Percentiles rank a stretch among this genome's conserved stretches.
Evolutionary conservation across 2,888 invertebrate species (phyloP).

Genomic region (Pediacus dermestoides): DNA sequence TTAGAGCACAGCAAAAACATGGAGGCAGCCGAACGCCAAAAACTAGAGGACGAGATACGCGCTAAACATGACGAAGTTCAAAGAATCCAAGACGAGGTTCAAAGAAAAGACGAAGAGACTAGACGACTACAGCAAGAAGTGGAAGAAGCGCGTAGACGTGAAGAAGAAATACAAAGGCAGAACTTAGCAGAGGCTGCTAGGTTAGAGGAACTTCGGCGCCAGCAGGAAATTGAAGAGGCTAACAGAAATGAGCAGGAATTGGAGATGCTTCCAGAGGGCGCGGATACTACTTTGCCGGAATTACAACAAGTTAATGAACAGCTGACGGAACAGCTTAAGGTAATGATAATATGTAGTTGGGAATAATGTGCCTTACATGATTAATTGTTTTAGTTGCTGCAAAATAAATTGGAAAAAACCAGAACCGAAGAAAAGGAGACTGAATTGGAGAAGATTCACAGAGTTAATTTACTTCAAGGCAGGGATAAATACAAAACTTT

Average conservation of each 20-base stretch:
- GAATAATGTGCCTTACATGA: too few relatives aligned
- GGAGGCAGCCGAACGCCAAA: conserved; percentile 77
- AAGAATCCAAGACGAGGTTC: conserved; percentile 40
- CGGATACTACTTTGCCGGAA: conserved; percentile 40
- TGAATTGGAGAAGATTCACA: conserved; percentile 43
- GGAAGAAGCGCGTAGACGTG: conserved; percentile 36
- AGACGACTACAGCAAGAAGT: conserved; percentile 42
- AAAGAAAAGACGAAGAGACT: conserved; percentile 40
- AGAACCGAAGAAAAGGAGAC: conserved; percentile 40
- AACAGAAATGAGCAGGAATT: conserved; percentile 23
- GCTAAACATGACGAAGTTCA: conserved; percentile 64
- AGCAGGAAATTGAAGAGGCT: conserved; percentile 16
- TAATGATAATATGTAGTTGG: conserved; percentile 22
- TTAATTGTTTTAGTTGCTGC: conserved; percentile 35
- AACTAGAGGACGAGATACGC: conserved; percentile 83
- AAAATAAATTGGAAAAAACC: conserved; percentile 39
- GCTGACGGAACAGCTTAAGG: conserved; percentile 42
- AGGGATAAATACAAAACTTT: conserved; percentile 46
- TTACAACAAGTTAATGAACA: conserved; percentile 41
- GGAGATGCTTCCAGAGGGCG: conserved; percentile 37
- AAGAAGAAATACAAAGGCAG: conserved; percentile 34
- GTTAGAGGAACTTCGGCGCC: conserved; percentile 27
- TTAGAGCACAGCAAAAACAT: conserved; percentile 87
- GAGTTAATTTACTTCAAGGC: conserved; percentile 42
- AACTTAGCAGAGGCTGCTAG: conserved; percentile 31